Percentiles rank a stretch among this genome's conserved stretches.
Conservation (phyloP, 2,797 vertebrate genomes). For the Sebastes matsubarae region DNA sequence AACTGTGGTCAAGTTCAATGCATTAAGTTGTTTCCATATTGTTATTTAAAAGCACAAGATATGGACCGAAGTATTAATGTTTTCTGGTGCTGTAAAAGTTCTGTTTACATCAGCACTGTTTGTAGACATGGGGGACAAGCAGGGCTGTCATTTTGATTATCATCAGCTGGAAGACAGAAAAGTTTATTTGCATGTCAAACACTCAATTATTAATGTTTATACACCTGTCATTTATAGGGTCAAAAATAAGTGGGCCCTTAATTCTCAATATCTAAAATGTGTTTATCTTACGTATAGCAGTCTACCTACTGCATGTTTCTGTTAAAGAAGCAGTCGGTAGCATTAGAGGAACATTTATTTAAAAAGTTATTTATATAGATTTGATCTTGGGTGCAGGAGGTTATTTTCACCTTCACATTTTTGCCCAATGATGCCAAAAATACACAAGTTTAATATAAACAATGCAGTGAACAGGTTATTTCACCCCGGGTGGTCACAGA, state of each 20-base stretch:
- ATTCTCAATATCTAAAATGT: not conserved
- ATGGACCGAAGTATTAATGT: not conserved
- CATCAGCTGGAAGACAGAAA: not conserved
- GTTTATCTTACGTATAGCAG: not conserved
- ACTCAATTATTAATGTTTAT: not conserved
- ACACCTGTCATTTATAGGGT: not conserved
- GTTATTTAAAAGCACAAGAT: not conserved
- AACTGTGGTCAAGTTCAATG: not conserved
- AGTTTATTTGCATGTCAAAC: not conserved
- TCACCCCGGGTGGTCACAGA: not conserved
- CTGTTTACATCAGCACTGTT: not conserved
- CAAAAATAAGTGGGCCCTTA: not conserved
- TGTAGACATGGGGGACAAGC: not conserved
- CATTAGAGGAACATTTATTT: no score
- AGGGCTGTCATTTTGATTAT: not conserved
- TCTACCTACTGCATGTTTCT: not conserved
- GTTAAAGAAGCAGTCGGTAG: no score
- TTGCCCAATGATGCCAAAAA: no score
- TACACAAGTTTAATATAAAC: not conserved
- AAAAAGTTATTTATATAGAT: no score
- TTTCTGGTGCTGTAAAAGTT: not conserved
- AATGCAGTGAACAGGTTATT: not conserved
- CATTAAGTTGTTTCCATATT: not conserved
- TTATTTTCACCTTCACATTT: no score
- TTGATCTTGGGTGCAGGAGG: no score